Base-by-base conservation (phyloP, 2,113 vertebrate species). In the Anarrhichthys ocellatus region DNA sequence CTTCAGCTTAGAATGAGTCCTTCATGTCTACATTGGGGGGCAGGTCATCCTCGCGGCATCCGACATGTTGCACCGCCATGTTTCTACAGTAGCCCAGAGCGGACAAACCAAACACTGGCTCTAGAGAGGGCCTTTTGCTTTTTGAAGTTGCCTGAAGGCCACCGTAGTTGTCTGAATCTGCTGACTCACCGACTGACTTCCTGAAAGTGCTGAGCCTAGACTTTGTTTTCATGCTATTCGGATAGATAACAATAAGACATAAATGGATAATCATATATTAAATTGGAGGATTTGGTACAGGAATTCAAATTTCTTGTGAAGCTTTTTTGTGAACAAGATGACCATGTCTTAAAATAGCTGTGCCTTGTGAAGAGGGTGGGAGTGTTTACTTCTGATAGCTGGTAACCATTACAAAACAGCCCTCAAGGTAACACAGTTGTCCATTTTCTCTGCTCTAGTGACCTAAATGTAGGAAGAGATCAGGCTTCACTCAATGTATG, bases 391-490 rank as follows among this genome's bases (percentile, higher is more conserved):
- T 46, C 27, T 78, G 88, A 89, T 84, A 83, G 87, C 81, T 81
- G 76, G 86, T 87, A 91, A 93, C n/a, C 56, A 78, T 61, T 24
- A 78, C 34, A 83, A 87, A 85, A 86, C 73, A 61, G 59, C 29
- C 65, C 69, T 46, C 56, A 17, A 44, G 67, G 69, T 79, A 82
- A 86, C 76, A 52, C 81, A 82, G 91, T 92, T 94, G 86, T 92
- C 92, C 44, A 20, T 89, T 94, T 89, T 84, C 86, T 89, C 70
- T 83, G 72, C 42, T 81, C 75, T 74, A 40, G 52, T 83, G 83
- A 90, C 82, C 82, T 64, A 74, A 69, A 80, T 81, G 65, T 70
- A 24, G 63, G 34, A 82, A 91, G 85, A 88, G 72, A 86, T 89
- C 86, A 64, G 29, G 69, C 90, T 89, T 87, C 91, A 81, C 36